Percentiles rank a stretch among this genome's conserved stretches.
Conservation (phyloP, 2,797 vertebrate species). For the Sebastolobus alascanus region DNA sequence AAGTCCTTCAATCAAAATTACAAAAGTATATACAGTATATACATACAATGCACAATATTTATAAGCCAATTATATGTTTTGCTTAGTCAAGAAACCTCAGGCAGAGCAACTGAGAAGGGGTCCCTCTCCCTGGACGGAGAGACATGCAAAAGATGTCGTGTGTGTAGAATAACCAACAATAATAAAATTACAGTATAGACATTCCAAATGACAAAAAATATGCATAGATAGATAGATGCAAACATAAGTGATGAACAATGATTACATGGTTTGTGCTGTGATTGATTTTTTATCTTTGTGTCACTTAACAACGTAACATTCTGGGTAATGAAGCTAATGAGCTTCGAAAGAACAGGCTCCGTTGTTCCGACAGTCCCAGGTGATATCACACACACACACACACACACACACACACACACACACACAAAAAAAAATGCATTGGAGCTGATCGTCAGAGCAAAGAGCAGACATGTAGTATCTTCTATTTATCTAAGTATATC, state of each 20-base stretch:
- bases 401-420: slow-evolving; percentile 15
- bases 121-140: too few species aligned
- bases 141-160: neutral
- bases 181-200: neutral
- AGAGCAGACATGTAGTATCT: neutral
- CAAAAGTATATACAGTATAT: neutral
- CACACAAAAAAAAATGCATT: slow-evolving; percentile 25
- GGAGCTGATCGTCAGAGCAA: slow-evolving; percentile 7
- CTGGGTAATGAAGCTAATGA: slow-evolving; percentile 41
- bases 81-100: fast-evolving
- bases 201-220: neutral
- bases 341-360: slow-evolving; percentile 25
- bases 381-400: slow-evolving; percentile 37
- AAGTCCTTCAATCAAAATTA: neutral
- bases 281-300: neutral
- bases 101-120: too few species aligned
- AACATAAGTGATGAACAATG: neutral
- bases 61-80: neutral
- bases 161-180: neutral
- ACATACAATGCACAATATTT: neutral
- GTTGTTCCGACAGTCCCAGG: slow-evolving; percentile 45
- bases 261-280: neutral
- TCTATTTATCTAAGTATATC: neutral
- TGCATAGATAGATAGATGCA: neutral
- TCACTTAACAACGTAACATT: neutral